Evolutionary conservation across 2,888 invertebrate species (phyloP).

Genomic region (Pollenia angustigena): DNA sequence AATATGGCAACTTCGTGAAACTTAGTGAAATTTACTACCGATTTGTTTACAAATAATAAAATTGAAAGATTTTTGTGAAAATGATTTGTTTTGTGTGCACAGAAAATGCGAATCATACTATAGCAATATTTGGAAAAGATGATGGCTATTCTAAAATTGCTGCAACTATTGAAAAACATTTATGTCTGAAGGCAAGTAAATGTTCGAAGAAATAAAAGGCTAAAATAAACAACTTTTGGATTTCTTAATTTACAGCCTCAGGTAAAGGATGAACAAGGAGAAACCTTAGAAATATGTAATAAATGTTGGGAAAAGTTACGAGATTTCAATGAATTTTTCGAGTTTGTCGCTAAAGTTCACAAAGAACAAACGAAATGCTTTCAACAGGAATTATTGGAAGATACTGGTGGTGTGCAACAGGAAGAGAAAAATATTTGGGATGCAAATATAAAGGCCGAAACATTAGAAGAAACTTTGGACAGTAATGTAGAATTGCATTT

Average conservation of each 20-base stretch:
- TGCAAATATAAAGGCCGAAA: constrained; percentile 72
- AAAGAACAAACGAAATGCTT: constrained; percentile 74
- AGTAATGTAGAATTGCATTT: constrained; percentile 31
- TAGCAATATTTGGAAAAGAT: constrained; percentile 79
- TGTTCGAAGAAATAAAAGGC: background rate
- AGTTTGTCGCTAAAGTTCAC: constrained; percentile 81
- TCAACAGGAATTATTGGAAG: background rate
- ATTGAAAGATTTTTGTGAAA: constrained; percentile 36
- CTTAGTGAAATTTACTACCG: constrained; percentile 44
- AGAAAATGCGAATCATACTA: constrained; percentile 78
- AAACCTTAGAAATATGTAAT: constrained; percentile 80
- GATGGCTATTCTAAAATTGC: constrained; percentile 78
- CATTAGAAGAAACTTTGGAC: constrained; percentile 61
- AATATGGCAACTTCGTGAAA: constrained; percentile 44
- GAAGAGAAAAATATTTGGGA: constrained; percentile 13
- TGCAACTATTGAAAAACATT: constrained; percentile 80
- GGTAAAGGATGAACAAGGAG: constrained; percentile 76
- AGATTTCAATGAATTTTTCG: constrained; percentile 82
- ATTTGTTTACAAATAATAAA: constrained; percentile 64
- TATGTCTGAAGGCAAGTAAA: constrained; percentile 79
- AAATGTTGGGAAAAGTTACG: constrained; percentile 82
- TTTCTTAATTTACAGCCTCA: constrained; percentile 76
- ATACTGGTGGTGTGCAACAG: constrained; percentile 1
- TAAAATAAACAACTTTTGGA: background rate
- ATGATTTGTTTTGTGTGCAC: constrained; percentile 81